Evolutionary conservation across 2,797 vertebrate genomes (phyloP).

Genomic region (Helostoma temminkii): DNA sequence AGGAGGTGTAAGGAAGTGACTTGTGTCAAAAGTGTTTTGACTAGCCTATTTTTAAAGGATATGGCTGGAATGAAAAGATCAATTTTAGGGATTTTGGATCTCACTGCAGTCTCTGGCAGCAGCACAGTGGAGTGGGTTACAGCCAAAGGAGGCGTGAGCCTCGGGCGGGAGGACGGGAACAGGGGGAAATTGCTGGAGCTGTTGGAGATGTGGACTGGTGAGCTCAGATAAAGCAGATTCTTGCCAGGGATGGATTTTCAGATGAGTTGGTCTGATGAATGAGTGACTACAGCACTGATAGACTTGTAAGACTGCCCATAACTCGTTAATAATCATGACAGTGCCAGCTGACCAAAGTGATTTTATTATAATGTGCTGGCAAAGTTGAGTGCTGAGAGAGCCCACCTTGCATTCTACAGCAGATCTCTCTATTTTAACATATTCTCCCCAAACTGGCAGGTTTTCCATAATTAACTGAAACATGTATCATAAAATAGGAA

Average conservation of each 20-base stretch:
- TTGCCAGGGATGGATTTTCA: slow-evolving; percentile 77
- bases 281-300: slow-evolving; percentile 61
- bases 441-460: slow-evolving; percentile 36
- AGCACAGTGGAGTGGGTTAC: slow-evolving; percentile 55
- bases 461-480: slow-evolving; percentile 30
- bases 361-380: slow-evolving; percentile 60
- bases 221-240: slow-evolving; percentile 70
- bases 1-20: slow-evolving; percentile 44
- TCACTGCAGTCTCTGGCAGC: slow-evolving; percentile 62
- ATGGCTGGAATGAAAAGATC: slow-evolving; percentile 64
- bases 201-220: slow-evolving; percentile 70
- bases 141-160: slow-evolving; percentile 70
- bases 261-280: slow-evolving; percentile 75
- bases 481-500: slow-evolving; percentile 23
- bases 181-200: slow-evolving; percentile 41
- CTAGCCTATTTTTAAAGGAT: slow-evolving; percentile 57
- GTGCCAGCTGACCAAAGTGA: slow-evolving; percentile 67
- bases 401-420: slow-evolving; percentile 27
- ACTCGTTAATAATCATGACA: slow-evolving; percentile 75
- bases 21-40: slow-evolving; percentile 57
- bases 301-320: slow-evolving; percentile 68
- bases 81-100: slow-evolving; percentile 66
- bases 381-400: slow-evolving; percentile 47
- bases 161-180: slow-evolving; percentile 20
- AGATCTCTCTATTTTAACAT: slow-evolving; percentile 42